Conservation (phyloP, 2,797 vertebrate species). For the Apogon hyalosoma region DNA sequence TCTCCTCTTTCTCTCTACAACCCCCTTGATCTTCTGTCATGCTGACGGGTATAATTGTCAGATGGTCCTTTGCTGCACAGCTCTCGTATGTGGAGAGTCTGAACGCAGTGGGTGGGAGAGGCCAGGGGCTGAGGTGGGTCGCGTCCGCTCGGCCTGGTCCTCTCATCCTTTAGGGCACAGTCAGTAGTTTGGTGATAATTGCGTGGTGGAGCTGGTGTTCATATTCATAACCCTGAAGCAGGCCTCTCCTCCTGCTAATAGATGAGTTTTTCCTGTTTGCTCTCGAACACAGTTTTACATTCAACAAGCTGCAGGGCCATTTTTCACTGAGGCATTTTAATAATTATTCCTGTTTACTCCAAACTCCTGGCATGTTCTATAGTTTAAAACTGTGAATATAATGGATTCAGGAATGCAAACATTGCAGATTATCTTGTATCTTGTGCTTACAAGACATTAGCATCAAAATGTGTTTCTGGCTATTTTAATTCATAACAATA, state of each 20-base stretch:
- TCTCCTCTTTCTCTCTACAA: constrained; percentile 54
- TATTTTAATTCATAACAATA: no score
- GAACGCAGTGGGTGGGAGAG: constrained; percentile 64
- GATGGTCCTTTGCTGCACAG: constrained; percentile 64
- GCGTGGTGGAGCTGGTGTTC: constrained; percentile 63
- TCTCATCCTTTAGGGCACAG: constrained; percentile 64
- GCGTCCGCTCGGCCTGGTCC: constrained; percentile 51
- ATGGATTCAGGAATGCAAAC: constrained; percentile 18
- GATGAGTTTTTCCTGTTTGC: constrained; percentile 52
- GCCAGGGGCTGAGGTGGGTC: constrained; percentile 57
- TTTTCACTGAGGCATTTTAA: constrained; percentile 32
- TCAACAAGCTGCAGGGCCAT: constrained; percentile 53
- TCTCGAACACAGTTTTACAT: constrained; percentile 55
- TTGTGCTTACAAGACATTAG: no score
- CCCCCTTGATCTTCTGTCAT: constrained; percentile 76
- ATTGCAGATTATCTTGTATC: neutral
- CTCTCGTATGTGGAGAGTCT: constrained; percentile 67
- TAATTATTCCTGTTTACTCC: constrained; percentile 59
- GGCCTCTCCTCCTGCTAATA: constrained; percentile 60
- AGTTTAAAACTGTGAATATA: constrained; percentile 27
- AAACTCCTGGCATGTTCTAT: constrained; percentile 33
- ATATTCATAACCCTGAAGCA: constrained; percentile 72
- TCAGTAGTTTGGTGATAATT: constrained; percentile 75
- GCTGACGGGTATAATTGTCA: constrained; percentile 78
- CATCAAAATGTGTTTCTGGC: no score